A percentile compares a stretch with the other conserved stretches of the same genome.
Evolutionary conservation across 2,113 vertebrate species (phyloP).

Genomic region (Lynx canadensis): DNA sequence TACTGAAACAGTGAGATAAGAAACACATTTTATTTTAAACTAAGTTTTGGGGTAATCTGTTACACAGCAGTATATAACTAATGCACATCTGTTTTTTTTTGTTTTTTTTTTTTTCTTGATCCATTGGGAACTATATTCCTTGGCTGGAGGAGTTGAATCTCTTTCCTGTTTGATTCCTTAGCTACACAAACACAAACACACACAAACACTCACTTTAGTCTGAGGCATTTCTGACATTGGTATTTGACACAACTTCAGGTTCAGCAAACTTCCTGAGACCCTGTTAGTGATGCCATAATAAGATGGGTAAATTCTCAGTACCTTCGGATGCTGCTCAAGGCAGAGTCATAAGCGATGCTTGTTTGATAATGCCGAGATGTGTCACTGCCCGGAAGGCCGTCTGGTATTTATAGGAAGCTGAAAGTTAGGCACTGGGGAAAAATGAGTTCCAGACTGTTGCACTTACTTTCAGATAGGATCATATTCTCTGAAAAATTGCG

Average conservation of each 20-base stretch:
- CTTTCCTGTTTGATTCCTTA: background rate
- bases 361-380: conserved; percentile 26
- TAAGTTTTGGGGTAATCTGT: background rate
- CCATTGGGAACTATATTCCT: background rate
- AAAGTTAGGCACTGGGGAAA: conserved; percentile 70
- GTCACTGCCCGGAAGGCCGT: conserved; percentile 37
- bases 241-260: conserved; percentile 4
- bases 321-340: background rate
- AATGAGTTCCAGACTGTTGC: conserved; percentile 74
- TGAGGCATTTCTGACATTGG: background rate
- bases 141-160: background rate
- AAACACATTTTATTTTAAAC: background rate
- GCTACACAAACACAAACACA: background rate
- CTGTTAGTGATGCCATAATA: background rate
- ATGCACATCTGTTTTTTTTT: background rate
- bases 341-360: background rate
- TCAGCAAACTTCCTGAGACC: background rate
- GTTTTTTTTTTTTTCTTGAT: background rate
- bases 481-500: conserved; percentile 73
- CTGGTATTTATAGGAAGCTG: conserved; percentile 70
- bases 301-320: background rate
- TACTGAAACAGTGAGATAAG: background rate
- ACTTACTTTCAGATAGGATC: conserved; percentile 74
- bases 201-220: background rate
- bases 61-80: background rate